phyloP scores from a whole-genome alignment of 2,113 vertebrate genomes.

The Hydrolagus affinis region DNA sequence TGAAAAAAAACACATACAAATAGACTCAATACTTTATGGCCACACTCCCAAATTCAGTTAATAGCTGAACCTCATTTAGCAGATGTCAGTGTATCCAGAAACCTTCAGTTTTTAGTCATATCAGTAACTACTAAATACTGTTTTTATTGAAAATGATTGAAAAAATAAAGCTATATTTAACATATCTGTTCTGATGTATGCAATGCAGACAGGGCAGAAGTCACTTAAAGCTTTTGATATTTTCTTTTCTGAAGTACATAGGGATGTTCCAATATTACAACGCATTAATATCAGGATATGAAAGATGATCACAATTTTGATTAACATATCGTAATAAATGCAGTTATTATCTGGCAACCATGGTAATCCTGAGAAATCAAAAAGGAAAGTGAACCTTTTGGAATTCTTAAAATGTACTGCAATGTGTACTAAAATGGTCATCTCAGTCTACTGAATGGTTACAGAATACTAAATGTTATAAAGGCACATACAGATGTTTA shows the following conservation, averaged over 20 bases:
- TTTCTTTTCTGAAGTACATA: slow-evolving; percentile 12
- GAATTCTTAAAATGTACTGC: slow-evolving; percentile 24
- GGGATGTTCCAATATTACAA: slow-evolving; percentile 28
- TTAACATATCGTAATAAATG: slow-evolving; percentile 26
- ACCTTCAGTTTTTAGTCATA: slow-evolving; percentile 33
- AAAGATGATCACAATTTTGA: slow-evolving; percentile 25
- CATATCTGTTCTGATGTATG: slow-evolving; percentile 59
- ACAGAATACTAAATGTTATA: slow-evolving; percentile 26
- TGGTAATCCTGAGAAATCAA: slow-evolving; percentile 32
- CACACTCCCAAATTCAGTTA: slow-evolving; percentile 40
- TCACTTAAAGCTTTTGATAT: slow-evolving; percentile 95
- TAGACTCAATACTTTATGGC: slow-evolving; percentile 13
- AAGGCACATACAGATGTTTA: slow-evolving; percentile 16
- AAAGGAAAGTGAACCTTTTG: slow-evolving; percentile 20
- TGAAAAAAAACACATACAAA: background rate
- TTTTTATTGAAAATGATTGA: slow-evolving; percentile 53
- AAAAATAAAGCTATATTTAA: slow-evolving; percentile 64
- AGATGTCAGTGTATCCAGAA: slow-evolving; percentile 39
- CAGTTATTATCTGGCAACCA: slow-evolving; percentile 15
- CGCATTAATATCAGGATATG: slow-evolving; percentile 19
- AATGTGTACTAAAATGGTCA: slow-evolving; percentile 14
- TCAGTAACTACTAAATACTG: slow-evolving; percentile 51
- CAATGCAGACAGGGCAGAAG: slow-evolving; percentile 98
- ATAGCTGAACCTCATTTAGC: slow-evolving; percentile 59
- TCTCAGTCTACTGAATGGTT: background rate